Conservation (phyloP, 2,113 vertebrate species). For the Poecilia latipinna region DNA sequence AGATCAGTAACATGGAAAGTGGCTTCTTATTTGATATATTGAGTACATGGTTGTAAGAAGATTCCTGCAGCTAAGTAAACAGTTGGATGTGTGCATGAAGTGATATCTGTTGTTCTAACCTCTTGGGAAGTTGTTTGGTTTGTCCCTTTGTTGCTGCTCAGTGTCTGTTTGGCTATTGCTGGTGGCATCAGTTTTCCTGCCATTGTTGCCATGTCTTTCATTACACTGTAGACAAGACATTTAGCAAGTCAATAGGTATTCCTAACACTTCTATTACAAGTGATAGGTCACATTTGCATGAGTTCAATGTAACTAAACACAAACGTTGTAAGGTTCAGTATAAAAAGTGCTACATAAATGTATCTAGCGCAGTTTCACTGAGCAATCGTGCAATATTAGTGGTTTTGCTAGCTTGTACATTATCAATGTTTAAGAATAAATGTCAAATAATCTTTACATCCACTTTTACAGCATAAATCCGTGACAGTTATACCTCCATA, state of each 20-base stretch:
- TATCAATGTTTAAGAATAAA: no score
- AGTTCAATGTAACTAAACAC: neutral
- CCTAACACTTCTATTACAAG: neutral
- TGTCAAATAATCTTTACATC: no score
- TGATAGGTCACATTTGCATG: neutral
- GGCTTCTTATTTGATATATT: neutral
- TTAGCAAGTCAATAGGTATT: rapidly evolving
- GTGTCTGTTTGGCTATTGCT: conserved; percentile 13
- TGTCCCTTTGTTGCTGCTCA: conserved; percentile 27
- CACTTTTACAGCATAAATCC: no score
- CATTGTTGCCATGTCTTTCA: conserved; percentile 27
- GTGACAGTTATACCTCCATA: no score
- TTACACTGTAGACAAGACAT: conserved; percentile 5
- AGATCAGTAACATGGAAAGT: neutral
- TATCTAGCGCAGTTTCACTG: no score
- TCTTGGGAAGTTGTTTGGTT: conserved; percentile 47
- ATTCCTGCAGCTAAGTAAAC: neutral
- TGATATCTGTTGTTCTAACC: conserved; percentile 43
- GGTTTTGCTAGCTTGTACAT: neutral
- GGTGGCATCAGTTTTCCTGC: conserved; percentile 29
- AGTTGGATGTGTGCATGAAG: neutral
- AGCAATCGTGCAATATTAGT: no score
- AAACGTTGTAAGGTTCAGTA: neutral
- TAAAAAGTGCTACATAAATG: no score
- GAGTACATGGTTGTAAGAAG: neutral